Evolutionary conservation across 2,113 vertebrate genomes (phyloP).

Genomic region (Seriola aureovittata): DNA sequence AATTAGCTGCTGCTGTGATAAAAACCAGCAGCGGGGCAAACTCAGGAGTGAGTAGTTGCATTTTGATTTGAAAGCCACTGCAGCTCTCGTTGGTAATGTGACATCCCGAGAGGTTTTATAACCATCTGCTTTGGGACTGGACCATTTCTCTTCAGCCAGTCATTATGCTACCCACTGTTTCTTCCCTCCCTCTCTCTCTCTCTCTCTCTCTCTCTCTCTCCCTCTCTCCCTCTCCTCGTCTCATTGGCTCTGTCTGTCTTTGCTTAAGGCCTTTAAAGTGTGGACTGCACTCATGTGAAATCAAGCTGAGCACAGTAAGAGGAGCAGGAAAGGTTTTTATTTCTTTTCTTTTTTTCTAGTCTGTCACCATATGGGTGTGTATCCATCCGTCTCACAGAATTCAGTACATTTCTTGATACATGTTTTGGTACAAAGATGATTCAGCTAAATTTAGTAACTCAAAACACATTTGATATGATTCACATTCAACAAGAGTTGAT

Average conservation of each 20-base stretch:
- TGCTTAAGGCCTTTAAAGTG: conserved; percentile 41
- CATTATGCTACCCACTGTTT: conserved; percentile 6
- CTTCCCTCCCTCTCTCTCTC: conserved; percentile 1
- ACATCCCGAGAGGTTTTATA: conserved; percentile 27
- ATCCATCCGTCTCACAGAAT: background rate
- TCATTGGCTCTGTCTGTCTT: conserved; percentile 31
- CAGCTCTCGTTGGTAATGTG: conserved; percentile 29
- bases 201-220: background rate
- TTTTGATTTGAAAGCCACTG: conserved; percentile 33
- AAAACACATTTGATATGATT: background rate
- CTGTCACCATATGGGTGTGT: background rate
- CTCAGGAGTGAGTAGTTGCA: conserved; percentile 2
- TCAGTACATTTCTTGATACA: too few relatives aligned
- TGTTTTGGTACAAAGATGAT: too few relatives aligned
- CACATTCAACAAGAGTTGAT: background rate
- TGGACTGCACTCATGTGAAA: conserved; percentile 46
- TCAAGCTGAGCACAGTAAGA: conserved; percentile 20
- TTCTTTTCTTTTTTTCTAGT: background rate
- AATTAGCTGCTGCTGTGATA: conserved; percentile 34
- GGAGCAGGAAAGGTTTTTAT: background rate
- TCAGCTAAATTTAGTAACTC: too few relatives aligned
- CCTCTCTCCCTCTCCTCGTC: background rate
- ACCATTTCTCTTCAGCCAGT: conserved; percentile 30
- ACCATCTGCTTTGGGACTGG: conserved; percentile 58
- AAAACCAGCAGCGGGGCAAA: conserved; percentile 1